Conservation (phyloP, 2,113 vertebrate genomes). For the Trogon surrucura region DNA sequence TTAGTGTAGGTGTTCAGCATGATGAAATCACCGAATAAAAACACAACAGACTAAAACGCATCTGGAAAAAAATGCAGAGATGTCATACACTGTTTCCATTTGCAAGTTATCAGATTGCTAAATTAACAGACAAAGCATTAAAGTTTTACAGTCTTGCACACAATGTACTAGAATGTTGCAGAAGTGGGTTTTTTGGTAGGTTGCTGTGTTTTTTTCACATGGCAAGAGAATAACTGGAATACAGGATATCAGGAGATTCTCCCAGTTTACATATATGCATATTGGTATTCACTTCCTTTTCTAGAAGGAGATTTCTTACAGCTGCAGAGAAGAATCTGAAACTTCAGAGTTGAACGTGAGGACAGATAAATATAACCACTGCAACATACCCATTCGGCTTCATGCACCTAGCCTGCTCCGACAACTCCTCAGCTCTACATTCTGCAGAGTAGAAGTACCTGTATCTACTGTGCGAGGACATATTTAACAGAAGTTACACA, state of each 20-base stretch:
- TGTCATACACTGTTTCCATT: neutral
- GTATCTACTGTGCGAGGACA: accelerated
- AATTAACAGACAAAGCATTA: neutral
- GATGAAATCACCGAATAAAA: neutral
- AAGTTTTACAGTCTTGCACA: neutral
- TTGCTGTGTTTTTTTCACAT: too few species aligned
- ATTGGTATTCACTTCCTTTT: neutral
- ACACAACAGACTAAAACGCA: neutral
- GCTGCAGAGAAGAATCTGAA: neutral
- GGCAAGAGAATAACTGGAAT: too few species aligned
- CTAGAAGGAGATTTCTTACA: neutral
- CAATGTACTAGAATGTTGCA: accelerated
- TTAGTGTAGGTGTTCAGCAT: neutral
- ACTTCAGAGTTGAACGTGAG: neutral
- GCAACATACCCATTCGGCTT: neutral
- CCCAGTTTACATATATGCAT: neutral
- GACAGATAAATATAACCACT: neutral
- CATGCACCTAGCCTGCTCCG: neutral
- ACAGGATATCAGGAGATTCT: neutral
- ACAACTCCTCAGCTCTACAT: neutral
- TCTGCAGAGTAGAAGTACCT: neutral
- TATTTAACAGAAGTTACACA: neutral
- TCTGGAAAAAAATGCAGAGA: neutral
- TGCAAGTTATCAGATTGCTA: neutral
- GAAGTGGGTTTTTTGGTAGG: neutral